Percentiles rank a stretch among this genome's conserved stretches.
phyloP scores from a whole-genome alignment of 2,888 invertebrate genomes.

The Bellardia bayeri region DNA sequence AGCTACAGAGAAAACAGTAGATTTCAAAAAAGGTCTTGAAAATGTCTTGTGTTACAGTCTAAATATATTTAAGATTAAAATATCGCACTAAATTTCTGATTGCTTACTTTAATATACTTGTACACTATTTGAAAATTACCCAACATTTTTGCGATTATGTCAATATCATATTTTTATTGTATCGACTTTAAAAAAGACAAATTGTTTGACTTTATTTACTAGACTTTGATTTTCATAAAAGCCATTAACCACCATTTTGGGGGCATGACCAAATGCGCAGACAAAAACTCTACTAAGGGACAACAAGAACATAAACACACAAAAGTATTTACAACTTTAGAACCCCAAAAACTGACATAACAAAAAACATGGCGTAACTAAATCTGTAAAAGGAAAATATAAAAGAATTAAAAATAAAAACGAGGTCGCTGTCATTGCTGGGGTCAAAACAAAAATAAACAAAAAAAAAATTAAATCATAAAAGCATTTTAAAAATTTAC shows the following conservation, averaged over 20 bases:
- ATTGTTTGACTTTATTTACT: constrained; percentile 27
- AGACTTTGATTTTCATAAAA: constrained; percentile 53
- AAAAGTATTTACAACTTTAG: not conserved
- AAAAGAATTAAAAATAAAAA: constrained; percentile 40
- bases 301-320: not conserved
- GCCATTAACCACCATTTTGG: constrained; percentile 65
- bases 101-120: too few relatives aligned
- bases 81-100: too few relatives aligned
- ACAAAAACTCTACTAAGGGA: constrained; percentile 29
- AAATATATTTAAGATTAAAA: too few relatives aligned
- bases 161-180: too few relatives aligned
- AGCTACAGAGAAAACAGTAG: too few relatives aligned
- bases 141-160: too few relatives aligned
- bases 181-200: not conserved
- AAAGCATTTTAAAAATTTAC: not conserved
- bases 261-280: constrained; percentile 51
- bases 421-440: constrained; percentile 65
- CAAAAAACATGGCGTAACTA: constrained; percentile 52
- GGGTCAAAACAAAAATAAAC: constrained; percentile 32
- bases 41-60: too few relatives aligned
- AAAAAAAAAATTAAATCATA: constrained; percentile 10
- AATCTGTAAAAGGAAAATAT: constrained; percentile 45
- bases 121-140: too few relatives aligned
- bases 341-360: constrained; percentile 12
- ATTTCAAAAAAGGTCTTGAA: too few relatives aligned